Evolutionary conservation across 2,888 invertebrate species (phyloP).

Genomic region (Hyposoter didymator): DNA sequence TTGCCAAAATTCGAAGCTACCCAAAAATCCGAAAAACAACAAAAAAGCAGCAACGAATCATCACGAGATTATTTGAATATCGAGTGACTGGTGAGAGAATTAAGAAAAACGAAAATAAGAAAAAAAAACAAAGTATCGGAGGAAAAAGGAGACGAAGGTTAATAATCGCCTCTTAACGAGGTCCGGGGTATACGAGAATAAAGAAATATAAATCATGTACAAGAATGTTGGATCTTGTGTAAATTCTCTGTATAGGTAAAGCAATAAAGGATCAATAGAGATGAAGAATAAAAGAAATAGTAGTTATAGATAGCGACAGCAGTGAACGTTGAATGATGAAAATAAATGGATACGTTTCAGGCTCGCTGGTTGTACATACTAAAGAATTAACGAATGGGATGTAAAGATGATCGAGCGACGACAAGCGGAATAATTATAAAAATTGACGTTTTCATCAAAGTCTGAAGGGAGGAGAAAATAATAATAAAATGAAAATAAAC

Average conservation of each 20-base stretch:
- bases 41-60: slow-evolving; percentile 21
- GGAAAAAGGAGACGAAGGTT: slow-evolving; percentile 21
- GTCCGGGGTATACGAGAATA: slow-evolving; percentile 21
- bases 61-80: slow-evolving; percentile 28
- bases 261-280: slow-evolving; percentile 70
- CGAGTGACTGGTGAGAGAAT: slow-evolving; percentile 24
- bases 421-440: slow-evolving; percentile 35
- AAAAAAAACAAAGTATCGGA: slow-evolving; percentile 21
- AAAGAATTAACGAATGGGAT: neutral
- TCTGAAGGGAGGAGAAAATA: slow-evolving; percentile 28
- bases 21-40: slow-evolving; percentile 39
- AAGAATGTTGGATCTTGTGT: slow-evolving; percentile 80
- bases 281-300: slow-evolving; percentile 43
- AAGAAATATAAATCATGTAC: slow-evolving; percentile 72
- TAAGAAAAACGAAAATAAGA: no score
- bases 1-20: slow-evolving; percentile 80
- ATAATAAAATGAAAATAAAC: slow-evolving; percentile 40
- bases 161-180: slow-evolving; percentile 21
- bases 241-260: slow-evolving; percentile 80
- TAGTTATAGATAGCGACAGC: slow-evolving; percentile 63
- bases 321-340: slow-evolving; percentile 41
- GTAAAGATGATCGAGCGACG: slow-evolving; percentile 35
- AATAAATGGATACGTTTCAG: slow-evolving; percentile 20
- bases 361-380: slow-evolving; percentile 53
- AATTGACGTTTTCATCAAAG: slow-evolving; percentile 50